Evolutionary conservation across 1,140 invertebrate genomes (phyloP).

Genomic region (Odontomachus brunneus): DNA sequence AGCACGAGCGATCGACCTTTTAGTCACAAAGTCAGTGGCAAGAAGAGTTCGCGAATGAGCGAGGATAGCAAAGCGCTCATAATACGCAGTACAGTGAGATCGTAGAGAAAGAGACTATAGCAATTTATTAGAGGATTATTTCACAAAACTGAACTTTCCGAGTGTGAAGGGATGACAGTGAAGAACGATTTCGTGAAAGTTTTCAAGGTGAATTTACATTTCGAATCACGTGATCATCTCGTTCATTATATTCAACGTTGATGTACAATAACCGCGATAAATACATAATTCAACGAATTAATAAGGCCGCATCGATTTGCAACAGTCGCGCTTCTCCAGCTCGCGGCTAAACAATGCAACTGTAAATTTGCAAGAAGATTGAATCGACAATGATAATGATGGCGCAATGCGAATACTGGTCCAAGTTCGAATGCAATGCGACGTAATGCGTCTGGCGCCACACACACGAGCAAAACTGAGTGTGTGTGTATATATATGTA

Average conservation of each 20-base stretch:
- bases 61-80: background rate
- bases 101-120: background rate
- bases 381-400: too few relatives aligned
- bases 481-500: too few relatives aligned
- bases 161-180: background rate
- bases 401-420: conserved; percentile 6
- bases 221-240: background rate
- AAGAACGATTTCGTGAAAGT: conserved; percentile 1
- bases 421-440: background rate
- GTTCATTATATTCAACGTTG: background rate
- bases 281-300: too few relatives aligned
- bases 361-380: too few relatives aligned
- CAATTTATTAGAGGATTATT: conserved; percentile 1
- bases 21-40: background rate
- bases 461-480: too few relatives aligned
- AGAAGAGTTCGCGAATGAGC: conserved; percentile 10
- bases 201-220: background rate
- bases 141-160: background rate
- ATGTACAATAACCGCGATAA: too few relatives aligned
- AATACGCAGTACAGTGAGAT: conserved; percentile 11
- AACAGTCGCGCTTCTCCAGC: background rate
- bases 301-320: too few relatives aligned
- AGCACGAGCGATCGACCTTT: conserved; percentile 11
- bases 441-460: background rate
- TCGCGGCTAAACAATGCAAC: background rate